These are phyloP conservation scores for Zosterops japonicus DNA, from an alignment of 2,113 vertebrate species.

Conservation along the genomic window DNA sequence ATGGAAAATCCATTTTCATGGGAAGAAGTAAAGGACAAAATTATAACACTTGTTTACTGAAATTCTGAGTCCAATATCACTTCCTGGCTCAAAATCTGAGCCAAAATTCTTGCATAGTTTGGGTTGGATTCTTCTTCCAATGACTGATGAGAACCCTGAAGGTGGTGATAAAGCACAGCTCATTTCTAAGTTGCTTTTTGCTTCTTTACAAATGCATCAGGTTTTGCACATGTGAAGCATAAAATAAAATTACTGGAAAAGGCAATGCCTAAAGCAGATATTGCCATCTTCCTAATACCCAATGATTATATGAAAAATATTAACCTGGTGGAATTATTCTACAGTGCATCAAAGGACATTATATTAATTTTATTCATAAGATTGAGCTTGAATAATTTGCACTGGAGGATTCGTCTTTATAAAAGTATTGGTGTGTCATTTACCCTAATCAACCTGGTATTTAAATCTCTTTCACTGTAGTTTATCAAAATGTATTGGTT, in stretches of 20 bases:
- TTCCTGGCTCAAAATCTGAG: background rate
- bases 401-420: conserved; percentile 45
- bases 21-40: background rate
- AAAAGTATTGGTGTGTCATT: conserved; percentile 41
- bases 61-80: background rate
- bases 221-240: background rate
- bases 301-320: background rate
- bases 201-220: background rate
- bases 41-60: background rate
- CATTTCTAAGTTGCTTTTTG: background rate
- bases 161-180: background rate
- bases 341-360: conserved; percentile 17
- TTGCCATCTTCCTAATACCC: background rate
- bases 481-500: conserved; percentile 21
- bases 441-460: conserved; percentile 48
- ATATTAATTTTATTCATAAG: background rate
- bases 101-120: background rate
- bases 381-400: conserved; percentile 31
- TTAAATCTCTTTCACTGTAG: background rate
- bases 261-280: background rate
- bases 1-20: background rate
- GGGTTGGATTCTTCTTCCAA: background rate
- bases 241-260: background rate
- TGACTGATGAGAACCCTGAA: background rate
- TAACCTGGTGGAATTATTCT: background rate